Percentiles rank a stretch among this genome's conserved stretches.
Conservation (phyloP, 2,113 vertebrate genomes). For the Myocastor coypus region DNA sequence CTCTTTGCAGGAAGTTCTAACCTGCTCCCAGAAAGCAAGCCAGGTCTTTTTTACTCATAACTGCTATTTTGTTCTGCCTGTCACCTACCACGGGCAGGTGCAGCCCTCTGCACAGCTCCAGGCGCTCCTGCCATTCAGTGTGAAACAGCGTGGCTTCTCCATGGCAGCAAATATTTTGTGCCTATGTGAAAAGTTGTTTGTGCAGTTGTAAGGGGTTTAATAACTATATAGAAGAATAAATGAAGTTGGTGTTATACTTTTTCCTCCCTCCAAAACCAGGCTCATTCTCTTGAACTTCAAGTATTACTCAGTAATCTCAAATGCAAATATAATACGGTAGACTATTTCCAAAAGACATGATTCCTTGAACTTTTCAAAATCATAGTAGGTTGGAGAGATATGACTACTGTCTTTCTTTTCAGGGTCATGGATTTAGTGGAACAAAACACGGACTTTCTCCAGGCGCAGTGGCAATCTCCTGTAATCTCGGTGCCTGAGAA, state of each 20-base stretch:
- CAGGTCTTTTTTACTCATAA: neutral
- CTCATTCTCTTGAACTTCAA: neutral
- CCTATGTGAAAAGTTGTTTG: neutral
- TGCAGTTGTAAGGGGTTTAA: neutral
- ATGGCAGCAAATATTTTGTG: neutral
- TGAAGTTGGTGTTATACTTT: neutral
- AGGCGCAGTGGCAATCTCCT: neutral
- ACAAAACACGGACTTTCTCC: neutral
- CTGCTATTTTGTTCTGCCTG: neutral
- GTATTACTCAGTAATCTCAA: constrained; percentile 13
- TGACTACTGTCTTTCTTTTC: neutral
- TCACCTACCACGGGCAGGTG: neutral
- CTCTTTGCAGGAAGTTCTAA: neutral
- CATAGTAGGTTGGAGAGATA: neutral
- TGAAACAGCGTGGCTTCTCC: neutral
- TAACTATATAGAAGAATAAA: constrained; percentile 4
- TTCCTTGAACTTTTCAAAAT: neutral
- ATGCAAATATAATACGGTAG: neutral
- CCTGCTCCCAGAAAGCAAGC: neutral
- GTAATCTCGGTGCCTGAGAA: neutral
- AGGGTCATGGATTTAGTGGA: neutral
- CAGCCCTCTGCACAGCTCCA: neutral
- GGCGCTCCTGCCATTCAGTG: neutral
- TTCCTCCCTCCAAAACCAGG: neutral
- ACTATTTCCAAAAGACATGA: neutral